Conservation (phyloP, 2,888 invertebrate genomes). For the Drosophila algonquin region DNA sequence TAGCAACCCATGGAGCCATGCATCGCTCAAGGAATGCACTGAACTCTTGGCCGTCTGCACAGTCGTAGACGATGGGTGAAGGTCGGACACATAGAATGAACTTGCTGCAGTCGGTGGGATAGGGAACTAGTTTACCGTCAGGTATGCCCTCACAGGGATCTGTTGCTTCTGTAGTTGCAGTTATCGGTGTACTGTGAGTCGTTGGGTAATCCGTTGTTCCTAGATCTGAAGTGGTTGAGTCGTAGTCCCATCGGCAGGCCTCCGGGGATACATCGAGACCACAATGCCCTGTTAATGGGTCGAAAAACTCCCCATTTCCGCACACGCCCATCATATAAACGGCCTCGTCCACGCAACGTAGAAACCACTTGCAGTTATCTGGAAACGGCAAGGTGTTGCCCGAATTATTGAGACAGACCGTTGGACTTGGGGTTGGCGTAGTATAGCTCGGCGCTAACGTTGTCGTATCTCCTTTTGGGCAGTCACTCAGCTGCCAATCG, state of each 20-base stretch:
- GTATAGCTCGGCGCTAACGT: slow-evolving; percentile 30
- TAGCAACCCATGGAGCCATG: slow-evolving; percentile 59
- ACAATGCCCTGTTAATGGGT: slow-evolving; percentile 52
- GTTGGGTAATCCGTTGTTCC: slow-evolving; percentile 16
- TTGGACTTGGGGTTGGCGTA: slow-evolving; percentile 21
- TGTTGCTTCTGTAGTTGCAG: slow-evolving; percentile 7
- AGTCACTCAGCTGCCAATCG: slow-evolving; percentile 65
- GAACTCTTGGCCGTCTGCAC: slow-evolving; percentile 54
- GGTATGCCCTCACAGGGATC: slow-evolving; percentile 45
- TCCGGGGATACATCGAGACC: slow-evolving; percentile 40
- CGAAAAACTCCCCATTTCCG: slow-evolving; percentile 81
- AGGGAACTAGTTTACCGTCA: slow-evolving; percentile 47
- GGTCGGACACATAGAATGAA: slow-evolving; percentile 47
- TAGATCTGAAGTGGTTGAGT: neutral
- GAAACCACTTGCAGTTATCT: slow-evolving; percentile 60
- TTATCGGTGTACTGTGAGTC: slow-evolving; percentile 6
- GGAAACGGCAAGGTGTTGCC: slow-evolving; percentile 44
- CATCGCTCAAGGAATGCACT: slow-evolving; percentile 58
- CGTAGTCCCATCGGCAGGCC: slow-evolving; percentile 44
- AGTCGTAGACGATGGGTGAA: slow-evolving; percentile 32
- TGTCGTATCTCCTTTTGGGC: slow-evolving; percentile 75
- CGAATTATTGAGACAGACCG: slow-evolving; percentile 25
- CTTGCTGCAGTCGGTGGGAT: slow-evolving; percentile 62
- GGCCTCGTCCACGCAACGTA: slow-evolving; percentile 58
- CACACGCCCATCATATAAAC: slow-evolving; percentile 84